These are phyloP conservation scores for Hydrocynus forskahlii DNA, from an alignment of 2,797 vertebrate genomes.

Conservation along the genomic window DNA sequence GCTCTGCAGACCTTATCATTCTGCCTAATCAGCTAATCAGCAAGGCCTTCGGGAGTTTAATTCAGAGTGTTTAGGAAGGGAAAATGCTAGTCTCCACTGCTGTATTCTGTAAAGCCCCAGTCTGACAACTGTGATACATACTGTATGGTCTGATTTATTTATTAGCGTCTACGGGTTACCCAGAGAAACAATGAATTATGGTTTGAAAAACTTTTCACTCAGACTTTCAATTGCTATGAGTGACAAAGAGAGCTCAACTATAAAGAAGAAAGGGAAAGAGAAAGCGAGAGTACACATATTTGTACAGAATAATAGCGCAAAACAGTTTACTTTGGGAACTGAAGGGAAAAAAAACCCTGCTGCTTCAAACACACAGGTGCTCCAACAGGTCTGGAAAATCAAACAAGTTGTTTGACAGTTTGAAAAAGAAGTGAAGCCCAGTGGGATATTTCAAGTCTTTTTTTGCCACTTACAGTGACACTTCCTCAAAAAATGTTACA, in stretches of 20 bases:
- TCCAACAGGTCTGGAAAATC: constrained; percentile 11
- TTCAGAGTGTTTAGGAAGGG: not conserved
- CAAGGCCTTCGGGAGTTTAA: not conserved
- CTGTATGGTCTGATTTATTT: not conserved
- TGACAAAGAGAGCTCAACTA: not conserved
- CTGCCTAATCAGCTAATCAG: not conserved
- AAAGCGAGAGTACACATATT: too few species aligned
- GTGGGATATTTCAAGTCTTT: not conserved
- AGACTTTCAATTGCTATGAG: not conserved
- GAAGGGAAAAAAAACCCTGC: not conserved
- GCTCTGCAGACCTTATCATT: not conserved
- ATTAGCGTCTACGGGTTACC: not conserved
- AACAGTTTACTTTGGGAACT: not conserved
- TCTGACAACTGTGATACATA: too few species aligned
- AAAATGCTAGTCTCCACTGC: too few species aligned
- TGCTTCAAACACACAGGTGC: not conserved
- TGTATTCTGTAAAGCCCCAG: too few species aligned
- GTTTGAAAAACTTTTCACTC: not conserved
- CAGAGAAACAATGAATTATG: not conserved
- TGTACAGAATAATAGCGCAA: not conserved
- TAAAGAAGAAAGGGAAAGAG: constrained; percentile 5
- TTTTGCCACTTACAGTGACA: not conserved
- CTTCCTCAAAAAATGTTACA: constrained; percentile 11
- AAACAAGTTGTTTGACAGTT: not conserved
- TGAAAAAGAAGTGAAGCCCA: not conserved